These are phyloP conservation scores for Amazona vittata DNA, from an alignment of 2,113 vertebrate genomes.

Conservation along the genomic window DNA sequence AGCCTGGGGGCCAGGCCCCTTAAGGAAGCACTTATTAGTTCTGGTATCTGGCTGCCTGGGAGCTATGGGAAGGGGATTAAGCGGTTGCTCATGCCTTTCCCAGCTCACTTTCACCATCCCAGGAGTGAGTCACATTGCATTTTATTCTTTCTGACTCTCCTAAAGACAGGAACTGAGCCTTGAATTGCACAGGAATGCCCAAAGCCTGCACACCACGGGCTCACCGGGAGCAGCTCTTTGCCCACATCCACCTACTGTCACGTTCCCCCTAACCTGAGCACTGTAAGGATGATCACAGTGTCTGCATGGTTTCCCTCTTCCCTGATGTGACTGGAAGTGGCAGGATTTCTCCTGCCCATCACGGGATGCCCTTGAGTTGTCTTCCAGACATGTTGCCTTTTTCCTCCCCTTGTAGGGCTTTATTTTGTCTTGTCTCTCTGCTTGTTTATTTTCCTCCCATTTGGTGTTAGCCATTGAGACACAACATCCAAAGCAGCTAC, in stretches of 20 bases:
- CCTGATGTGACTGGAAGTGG: constrained; percentile 42
- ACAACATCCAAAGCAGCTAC: not conserved
- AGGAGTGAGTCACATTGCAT: not conserved
- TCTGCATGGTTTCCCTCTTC: not conserved
- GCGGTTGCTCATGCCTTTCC: not conserved
- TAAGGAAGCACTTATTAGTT: not conserved
- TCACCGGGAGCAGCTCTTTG: not conserved
- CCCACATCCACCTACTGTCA: not conserved
- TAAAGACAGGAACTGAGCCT: not conserved
- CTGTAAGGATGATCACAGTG: not conserved
- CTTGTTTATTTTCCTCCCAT: constrained; percentile 6
- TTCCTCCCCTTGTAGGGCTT: not conserved
- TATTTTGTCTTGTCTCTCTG: not conserved
- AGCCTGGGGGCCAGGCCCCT: not conserved
- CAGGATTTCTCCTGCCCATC: constrained; percentile 39
- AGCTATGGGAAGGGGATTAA: not conserved
- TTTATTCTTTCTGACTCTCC: not conserved
- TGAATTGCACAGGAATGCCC: not conserved
- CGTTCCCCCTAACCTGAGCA: not conserved
- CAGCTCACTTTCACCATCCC: not conserved
- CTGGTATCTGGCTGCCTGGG: not conserved
- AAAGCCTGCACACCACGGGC: fast-evolving
- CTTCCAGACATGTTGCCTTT: not conserved
- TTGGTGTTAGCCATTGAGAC: not conserved
- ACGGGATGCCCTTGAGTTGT: constrained; percentile 54